Conservation (phyloP, 2,888 invertebrate species). For the Cryptus armator region DNA sequence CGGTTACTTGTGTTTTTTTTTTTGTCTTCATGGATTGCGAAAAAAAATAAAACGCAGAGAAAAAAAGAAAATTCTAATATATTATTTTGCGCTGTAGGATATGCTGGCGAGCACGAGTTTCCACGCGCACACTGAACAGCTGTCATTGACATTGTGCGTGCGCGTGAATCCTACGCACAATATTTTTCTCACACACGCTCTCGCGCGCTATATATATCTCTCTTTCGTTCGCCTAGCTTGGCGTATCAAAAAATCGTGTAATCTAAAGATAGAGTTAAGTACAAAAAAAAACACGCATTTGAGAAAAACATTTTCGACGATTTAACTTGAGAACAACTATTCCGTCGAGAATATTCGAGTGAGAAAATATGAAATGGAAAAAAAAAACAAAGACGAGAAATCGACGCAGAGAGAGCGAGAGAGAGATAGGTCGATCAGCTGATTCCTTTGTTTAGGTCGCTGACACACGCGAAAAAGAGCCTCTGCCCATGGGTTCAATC, state of each 20-base stretch:
- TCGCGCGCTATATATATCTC: conserved; percentile 25
- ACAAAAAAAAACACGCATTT: background rate
- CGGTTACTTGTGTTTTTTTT: conserved; percentile 42
- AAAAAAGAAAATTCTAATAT: background rate
- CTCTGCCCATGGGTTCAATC: conserved; percentile 79
- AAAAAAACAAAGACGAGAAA: conserved; percentile 6
- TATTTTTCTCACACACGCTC: conserved; percentile 47
- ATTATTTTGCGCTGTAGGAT: background rate
- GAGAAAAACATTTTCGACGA: background rate
- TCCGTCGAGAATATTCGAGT: background rate
- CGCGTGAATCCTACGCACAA: conserved; percentile 52
- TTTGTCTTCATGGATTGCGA: conserved; percentile 6
- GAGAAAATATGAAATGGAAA: conserved; percentile 3
- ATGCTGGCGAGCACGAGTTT: conserved; percentile 5
- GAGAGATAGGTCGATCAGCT: conserved; percentile 88
- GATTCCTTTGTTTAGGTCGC: conserved; percentile 92
- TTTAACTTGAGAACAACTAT: conserved; percentile 15
- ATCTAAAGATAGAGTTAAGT: conserved; percentile 60
- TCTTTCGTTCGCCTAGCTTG: background rate
- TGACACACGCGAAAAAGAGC: conserved; percentile 84
- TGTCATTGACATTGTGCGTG: conserved; percentile 82
- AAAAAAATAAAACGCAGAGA: background rate
- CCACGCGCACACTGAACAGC: conserved; percentile 75
- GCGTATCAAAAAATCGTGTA: conserved; percentile 12
- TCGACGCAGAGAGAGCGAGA: conserved; percentile 32